phyloP scores from a whole-genome alignment of 2,888 invertebrate species.

The Drosophila pseudotakahashii region DNA sequence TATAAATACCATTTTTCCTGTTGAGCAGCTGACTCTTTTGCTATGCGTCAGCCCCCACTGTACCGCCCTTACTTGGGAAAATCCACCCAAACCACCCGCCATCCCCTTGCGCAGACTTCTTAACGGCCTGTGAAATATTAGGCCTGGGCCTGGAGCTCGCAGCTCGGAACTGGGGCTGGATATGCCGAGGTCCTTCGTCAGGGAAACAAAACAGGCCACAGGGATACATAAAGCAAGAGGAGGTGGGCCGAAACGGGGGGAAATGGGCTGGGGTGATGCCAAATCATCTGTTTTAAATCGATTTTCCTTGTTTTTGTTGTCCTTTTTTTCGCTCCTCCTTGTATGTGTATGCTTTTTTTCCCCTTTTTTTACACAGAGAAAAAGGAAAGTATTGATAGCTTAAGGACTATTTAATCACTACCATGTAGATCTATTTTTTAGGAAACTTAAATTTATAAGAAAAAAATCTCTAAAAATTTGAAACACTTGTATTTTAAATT shows the following conservation, averaged over 20 bases:
- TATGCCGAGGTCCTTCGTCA: constrained; percentile 3
- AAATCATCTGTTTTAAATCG: constrained; percentile 78
- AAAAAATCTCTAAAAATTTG: too few relatives aligned
- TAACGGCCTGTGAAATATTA: constrained; percentile 56
- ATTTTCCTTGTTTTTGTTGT: constrained; percentile 64
- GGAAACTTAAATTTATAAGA: too few relatives aligned
- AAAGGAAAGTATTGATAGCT: background rate
- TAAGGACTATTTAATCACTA: background rate
- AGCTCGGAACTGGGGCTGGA: constrained; percentile 19
- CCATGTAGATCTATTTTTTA: background rate
- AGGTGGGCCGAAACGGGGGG: background rate
- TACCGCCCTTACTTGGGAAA: constrained; percentile 10
- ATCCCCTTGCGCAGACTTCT: constrained; percentile 38
- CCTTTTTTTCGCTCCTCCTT: constrained; percentile 13
- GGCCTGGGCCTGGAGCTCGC: constrained; percentile 20
- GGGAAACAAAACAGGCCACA: constrained; percentile 26
- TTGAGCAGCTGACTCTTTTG: constrained; percentile 3
- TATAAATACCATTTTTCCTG: constrained; percentile 1
- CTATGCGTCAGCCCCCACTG: constrained; percentile 11
- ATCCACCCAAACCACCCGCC: constrained; percentile 4
- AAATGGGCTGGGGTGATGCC: constrained; percentile 51
- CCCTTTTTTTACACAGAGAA: background rate
- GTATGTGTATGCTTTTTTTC: constrained; percentile 9
- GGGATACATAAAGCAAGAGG: constrained; percentile 33
- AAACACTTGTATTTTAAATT: too few relatives aligned